A percentile compares a stretch with the other conserved stretches of the same genome.
phyloP scores from a whole-genome alignment of 2,888 invertebrate species.

The Pseudococcus jackbeardsleyi region DNA sequence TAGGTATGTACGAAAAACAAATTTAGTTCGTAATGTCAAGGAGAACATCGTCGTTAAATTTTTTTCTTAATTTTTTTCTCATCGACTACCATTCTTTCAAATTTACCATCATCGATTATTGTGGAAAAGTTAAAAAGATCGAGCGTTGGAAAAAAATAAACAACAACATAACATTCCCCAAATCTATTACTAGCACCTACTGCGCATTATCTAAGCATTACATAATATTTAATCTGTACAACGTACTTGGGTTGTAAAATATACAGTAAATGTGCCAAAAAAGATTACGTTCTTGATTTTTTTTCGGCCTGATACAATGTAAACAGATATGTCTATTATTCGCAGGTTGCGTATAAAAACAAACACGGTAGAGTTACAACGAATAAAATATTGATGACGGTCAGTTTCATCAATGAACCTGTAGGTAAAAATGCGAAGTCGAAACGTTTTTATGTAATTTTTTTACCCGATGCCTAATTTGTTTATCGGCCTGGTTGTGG shows the following conservation, averaged over 20 bases:
- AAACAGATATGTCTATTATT: slow-evolving; percentile 37
- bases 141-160: not conserved
- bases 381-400: slow-evolving; percentile 50
- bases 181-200: not conserved
- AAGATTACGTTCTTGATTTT: not conserved
- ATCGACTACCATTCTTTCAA: slow-evolving; percentile 18
- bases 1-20: not conserved
- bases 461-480: slow-evolving; percentile 9
- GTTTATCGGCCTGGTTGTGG: not conserved
- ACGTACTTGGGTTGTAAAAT: slow-evolving; percentile 4
- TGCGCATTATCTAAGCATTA: slow-evolving; percentile 31
- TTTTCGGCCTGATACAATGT: not conserved
- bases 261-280: slow-evolving; percentile 46
- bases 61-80: slow-evolving; percentile 32
- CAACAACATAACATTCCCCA: slow-evolving; percentile 26
- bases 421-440: not conserved
- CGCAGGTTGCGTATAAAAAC: not conserved
- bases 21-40: slow-evolving; percentile 52
- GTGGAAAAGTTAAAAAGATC: slow-evolving; percentile 15
- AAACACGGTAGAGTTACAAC: slow-evolving; percentile 37
- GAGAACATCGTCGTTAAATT: slow-evolving; percentile 40
- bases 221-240: slow-evolving; percentile 25
- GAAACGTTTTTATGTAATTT: not conserved
- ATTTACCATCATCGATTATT: slow-evolving; percentile 2
- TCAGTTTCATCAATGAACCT: slow-evolving; percentile 30